Base-by-base conservation (phyloP, 2,888 invertebrate genomes). In the Zootermopsis nevadensis region DNA sequence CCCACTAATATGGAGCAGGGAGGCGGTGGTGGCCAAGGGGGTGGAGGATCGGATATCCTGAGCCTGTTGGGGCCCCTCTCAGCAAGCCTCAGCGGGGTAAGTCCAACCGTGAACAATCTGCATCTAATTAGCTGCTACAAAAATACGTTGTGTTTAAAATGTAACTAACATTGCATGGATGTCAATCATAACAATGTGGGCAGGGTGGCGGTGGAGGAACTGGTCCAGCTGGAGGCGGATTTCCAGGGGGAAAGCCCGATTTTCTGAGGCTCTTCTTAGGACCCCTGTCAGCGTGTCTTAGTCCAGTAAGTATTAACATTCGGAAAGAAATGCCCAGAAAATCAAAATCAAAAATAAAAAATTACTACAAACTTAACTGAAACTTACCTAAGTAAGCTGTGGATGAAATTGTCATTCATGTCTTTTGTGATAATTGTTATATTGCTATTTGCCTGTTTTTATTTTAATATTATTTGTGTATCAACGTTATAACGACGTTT, bases 1-100 rank as follows among this genome's bases (percentile, higher is more conserved):
- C 53, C 8, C n/a, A 22, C 8, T 30, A 42, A 35, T 15, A 55
- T 55, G 53, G 53, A 19, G 24, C 53, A 55, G 53, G 53, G 53
- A 55, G 53, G 53, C 53, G 53, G 53, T 55, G 53, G 24, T 19
- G 53, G 53, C 53, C 53, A 55, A 3, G 53, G 53, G 22, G 53
- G 80, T 19, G 83, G 83, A 31, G 83, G 80, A 15, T 69, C 55
- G 3, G 77, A 80, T 38, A 79, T 77, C 22, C 48, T 38, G 8
- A 60, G 55, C 27, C 42, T 83, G 7, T 8, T 83, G 24, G 76
- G 55, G 2, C 69, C 67, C 6, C 72, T 83, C 1, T 48, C 66
- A 42, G 69, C 38, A 30, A 66, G 53, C 24, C 31, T 79, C 19
- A 79, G 83, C 31, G 79, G 80, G 33, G 79, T 82, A 35, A 82